These are phyloP conservation scores for Maniola hyperantus DNA, from an alignment of 2,888 invertebrate species.

Conservation along the genomic window DNA sequence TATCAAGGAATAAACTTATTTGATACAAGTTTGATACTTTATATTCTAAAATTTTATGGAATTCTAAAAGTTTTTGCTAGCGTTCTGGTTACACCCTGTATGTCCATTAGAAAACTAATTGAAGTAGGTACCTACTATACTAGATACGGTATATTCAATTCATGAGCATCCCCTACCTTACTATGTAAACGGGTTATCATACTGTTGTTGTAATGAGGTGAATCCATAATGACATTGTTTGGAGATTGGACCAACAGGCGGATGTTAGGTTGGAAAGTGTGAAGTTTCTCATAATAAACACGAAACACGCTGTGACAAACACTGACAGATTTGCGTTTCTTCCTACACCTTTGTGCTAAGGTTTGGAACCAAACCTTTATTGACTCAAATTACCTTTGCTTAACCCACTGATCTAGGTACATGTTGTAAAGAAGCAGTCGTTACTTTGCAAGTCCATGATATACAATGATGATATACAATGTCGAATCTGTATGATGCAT, in stretches of 20 bases:
- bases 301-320: background rate
- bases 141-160: background rate
- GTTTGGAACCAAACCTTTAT: background rate
- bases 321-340: background rate
- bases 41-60: too few species aligned
- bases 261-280: slow-evolving; percentile 2
- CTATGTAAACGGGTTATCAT: background rate
- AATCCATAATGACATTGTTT: slow-evolving; percentile 2
- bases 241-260: background rate
- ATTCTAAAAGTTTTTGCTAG: too few species aligned
- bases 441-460: too few species aligned
- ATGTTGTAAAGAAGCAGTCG: too few species aligned
- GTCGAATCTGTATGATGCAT: too few species aligned
- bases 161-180: background rate
- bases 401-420: too few species aligned
- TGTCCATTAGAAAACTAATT: background rate
- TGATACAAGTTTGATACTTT: too few species aligned
- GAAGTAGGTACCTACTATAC: background rate
- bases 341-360: background rate
- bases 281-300: slow-evolving; percentile 4
- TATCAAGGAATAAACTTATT: too few species aligned
- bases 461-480: too few species aligned
- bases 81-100: too few species aligned
- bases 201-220: background rate
- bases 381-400: background rate